These are phyloP conservation scores for Mylabris phalerata DNA, from an alignment of 1,140 invertebrate species.

Conservation along the genomic window DNA sequence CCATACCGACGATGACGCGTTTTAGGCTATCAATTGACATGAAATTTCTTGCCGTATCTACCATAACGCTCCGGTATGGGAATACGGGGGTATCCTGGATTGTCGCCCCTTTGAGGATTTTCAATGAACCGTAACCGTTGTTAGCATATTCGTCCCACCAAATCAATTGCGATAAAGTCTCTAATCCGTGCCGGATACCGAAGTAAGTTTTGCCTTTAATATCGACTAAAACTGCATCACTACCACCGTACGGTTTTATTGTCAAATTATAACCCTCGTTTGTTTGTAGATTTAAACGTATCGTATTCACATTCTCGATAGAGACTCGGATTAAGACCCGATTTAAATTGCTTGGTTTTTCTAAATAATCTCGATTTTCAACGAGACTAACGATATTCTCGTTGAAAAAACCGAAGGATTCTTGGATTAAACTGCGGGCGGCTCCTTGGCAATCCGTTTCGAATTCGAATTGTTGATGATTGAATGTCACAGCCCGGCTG, in stretches of 20 bases:
- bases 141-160: slow-evolving; percentile 63
- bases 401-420: slow-evolving; percentile 44
- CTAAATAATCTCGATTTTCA: slow-evolving; percentile 20
- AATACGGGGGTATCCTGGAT: slow-evolving; percentile 55
- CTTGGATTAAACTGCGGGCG: slow-evolving; percentile 38
- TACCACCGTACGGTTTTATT: slow-evolving; percentile 45
- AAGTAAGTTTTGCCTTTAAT: slow-evolving; percentile 65
- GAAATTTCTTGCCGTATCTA: slow-evolving; percentile 73
- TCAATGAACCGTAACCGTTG: slow-evolving; percentile 50
- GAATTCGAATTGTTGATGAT: slow-evolving; percentile 42
- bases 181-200: slow-evolving; percentile 70
- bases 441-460: slow-evolving; percentile 35
- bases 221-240: slow-evolving; percentile 49
- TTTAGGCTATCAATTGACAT: slow-evolving; percentile 62
- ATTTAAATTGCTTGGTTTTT: slow-evolving; percentile 41
- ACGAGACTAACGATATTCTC: slow-evolving; percentile 45
- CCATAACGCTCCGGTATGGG: slow-evolving; percentile 61
- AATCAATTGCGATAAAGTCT: slow-evolving; percentile 71
- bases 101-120: slow-evolving; percentile 46
- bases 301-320: slow-evolving; percentile 43
- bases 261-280: slow-evolving; percentile 68
- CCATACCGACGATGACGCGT: slow-evolving; percentile 68
- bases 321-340: slow-evolving; percentile 47
- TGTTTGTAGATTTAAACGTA: slow-evolving; percentile 56
- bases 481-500: slow-evolving; percentile 42